Base-by-base conservation (phyloP, 1,140 invertebrate genomes). In the Chionoecetes opilio region DNA sequence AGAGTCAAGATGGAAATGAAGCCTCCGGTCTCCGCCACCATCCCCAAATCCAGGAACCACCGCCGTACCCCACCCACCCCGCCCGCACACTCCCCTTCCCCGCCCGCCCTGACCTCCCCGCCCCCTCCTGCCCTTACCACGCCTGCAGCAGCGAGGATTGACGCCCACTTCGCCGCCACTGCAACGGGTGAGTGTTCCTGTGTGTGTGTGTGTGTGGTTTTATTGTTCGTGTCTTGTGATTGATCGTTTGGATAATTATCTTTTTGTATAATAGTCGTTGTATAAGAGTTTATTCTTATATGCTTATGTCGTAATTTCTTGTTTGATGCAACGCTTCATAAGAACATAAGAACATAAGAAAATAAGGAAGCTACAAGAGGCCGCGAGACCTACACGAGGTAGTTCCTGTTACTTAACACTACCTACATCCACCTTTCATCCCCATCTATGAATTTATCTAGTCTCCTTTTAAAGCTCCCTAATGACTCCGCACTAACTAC, bases 11-110 rank as follows among this genome's bases (percentile, higher is more conserved):
- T 85, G 63, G 93, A 94, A 34, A 94, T 94, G 93, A 94, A 94
- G 53, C 93, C 93, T 3, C 93, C 93, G 14, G 85, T 94, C 26
- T 94, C 93, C 26, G 93, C 86, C 93, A 89, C 93, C 35, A 94
- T 94, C 32, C 93, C 93, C 2, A 94, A 94, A n/a, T 94, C 93
- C 29, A 86, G 93, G 17, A 93, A 46, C 37, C 35, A 85, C 41
- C 46, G 32, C 34, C 41, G n/a, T 63, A 63, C 85, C 84, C 38
- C 31, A 87, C 92, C 34, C 92, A 38, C 26, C 41, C 92, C 38
- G 34, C 92, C 9, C 46, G 46, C 11, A 41, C 91, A 2, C 82
- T 35, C 21, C 46, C 93, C 86, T 34, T 37, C 85, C 38, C 93
- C 41, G 32, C 82, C 91, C 3, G 91, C 91, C 37, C 26, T 63